phyloP scores from a whole-genome alignment of 2,113 vertebrate species.

The Syngnathoides biaculeatus region DNA sequence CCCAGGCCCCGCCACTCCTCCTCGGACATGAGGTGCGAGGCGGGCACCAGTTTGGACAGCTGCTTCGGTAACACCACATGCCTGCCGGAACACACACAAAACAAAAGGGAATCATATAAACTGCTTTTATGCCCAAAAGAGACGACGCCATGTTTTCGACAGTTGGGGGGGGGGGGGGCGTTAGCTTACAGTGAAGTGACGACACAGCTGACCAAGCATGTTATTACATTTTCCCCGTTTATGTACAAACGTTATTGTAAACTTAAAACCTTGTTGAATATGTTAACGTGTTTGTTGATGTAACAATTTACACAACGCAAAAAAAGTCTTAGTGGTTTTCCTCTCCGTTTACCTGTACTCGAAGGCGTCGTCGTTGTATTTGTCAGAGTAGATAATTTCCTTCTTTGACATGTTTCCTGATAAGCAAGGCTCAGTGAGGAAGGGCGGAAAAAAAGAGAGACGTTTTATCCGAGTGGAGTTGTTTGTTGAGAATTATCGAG shows the following conservation, averaged over 20 bases:
- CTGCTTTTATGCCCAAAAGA: too few species aligned
- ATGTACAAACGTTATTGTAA: neutral
- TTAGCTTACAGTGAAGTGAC: neutral
- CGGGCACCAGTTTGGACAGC: conserved; percentile 88
- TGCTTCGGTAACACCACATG: conserved; percentile 94
- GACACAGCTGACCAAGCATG: neutral
- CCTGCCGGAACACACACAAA: conserved; percentile 52
- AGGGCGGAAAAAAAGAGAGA: too few species aligned
- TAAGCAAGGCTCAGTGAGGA: neutral
- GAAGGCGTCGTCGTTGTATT: conserved; percentile 75
- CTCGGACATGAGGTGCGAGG: conserved; percentile 88
- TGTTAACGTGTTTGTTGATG: neutral
- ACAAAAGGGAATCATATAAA: too few species aligned
- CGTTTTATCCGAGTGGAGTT: neutral
- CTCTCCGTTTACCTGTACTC: conserved; percentile 68
- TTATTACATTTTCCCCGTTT: neutral
- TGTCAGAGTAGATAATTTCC: conserved; percentile 76
- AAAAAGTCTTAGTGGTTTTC: neutral
- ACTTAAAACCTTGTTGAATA: neutral
- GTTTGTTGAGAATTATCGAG: neutral
- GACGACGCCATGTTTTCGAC: neutral
- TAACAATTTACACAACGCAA: neutral
- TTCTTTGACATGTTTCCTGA: conserved; percentile 68
- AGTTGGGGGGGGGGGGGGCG: neutral
- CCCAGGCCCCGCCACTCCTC: conserved; percentile 92